A percentile compares a stretch with the other conserved stretches of the same genome.
Evolutionary conservation across 2,888 invertebrate genomes (phyloP).

Genomic region (Andrena bicolor): DNA sequence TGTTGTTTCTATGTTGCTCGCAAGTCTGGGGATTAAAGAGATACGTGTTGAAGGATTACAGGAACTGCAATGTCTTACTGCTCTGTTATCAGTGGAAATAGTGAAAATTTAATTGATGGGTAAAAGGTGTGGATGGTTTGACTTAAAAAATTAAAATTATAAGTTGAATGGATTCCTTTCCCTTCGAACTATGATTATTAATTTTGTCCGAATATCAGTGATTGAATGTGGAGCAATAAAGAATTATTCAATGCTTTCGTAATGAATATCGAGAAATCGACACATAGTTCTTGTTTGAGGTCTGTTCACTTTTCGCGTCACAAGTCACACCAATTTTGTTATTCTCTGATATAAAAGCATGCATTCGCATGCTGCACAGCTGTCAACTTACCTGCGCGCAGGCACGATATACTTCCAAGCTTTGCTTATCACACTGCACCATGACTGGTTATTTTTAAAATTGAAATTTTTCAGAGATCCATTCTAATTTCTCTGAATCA

Average conservation of each 20-base stretch:
- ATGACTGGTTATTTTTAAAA: constrained; percentile 3
- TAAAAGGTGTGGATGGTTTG: no score
- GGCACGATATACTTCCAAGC: not conserved
- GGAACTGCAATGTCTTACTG: no score
- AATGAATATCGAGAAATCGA: not conserved
- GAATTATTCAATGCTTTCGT: not conserved
- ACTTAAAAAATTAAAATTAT: no score
- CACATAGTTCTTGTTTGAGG: not conserved
- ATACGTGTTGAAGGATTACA: no score
- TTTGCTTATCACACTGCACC: not conserved
- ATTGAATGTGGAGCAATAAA: not conserved
- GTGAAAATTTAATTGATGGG: no score
- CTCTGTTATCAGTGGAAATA: no score
- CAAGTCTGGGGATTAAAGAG: no score
- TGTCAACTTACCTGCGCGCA: constrained; percentile 3
- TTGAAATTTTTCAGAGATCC: not conserved
- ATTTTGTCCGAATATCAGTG: not conserved
- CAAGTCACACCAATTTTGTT: not conserved
- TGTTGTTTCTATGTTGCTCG: not conserved
- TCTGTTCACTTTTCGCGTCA: not conserved
- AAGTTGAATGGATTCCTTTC: not conserved
- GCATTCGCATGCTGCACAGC: not conserved
- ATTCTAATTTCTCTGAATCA: not conserved
- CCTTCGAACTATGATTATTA: not conserved
- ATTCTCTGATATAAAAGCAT: not conserved